phyloP scores from a whole-genome alignment of 2,797 vertebrate species.

The Halcyon smyrnensis region DNA sequence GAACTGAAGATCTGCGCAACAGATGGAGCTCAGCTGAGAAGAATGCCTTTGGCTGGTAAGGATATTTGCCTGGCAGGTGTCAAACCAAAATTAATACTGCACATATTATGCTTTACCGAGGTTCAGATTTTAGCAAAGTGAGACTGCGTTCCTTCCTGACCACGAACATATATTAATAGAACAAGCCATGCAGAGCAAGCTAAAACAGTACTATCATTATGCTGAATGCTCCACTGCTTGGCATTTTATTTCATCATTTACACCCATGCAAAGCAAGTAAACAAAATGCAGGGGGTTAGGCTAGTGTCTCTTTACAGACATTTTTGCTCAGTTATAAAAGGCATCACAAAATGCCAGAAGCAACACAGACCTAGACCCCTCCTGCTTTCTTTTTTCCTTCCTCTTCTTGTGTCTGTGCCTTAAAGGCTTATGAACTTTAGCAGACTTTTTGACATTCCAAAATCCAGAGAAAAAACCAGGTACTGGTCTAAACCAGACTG shows the following conservation, averaged over 20 bases:
- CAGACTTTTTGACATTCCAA: not conserved
- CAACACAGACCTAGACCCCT: rapidly evolving
- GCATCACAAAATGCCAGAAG: not conserved
- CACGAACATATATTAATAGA: constrained; percentile 57
- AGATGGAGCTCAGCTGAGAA: constrained; percentile 58
- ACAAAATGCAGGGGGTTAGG: not conserved
- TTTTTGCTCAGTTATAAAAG: not conserved
- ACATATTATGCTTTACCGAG: constrained; percentile 27
- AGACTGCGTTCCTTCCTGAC: constrained; percentile 12
- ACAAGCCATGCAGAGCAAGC: constrained; percentile 30
- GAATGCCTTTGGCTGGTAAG: constrained; percentile 55
- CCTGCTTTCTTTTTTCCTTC: not conserved
- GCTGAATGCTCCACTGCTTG: not conserved
- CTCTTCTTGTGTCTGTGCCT: not conserved
- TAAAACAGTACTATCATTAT: constrained; percentile 38
- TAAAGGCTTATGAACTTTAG: not conserved
- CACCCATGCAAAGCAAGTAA: not conserved
- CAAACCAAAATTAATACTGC: constrained; percentile 63
- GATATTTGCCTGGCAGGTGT: constrained; percentile 71
- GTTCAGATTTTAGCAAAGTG: constrained; percentile 51
- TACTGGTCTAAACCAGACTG: not conserved
- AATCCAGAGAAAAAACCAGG: not conserved
- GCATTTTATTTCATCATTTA: constrained; percentile 9
- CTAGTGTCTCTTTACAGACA: not conserved
- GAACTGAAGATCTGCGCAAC: constrained; percentile 57